Evolutionary conservation across 2,888 invertebrate genomes (phyloP).

Genomic region (Oscheius onirici): DNA sequence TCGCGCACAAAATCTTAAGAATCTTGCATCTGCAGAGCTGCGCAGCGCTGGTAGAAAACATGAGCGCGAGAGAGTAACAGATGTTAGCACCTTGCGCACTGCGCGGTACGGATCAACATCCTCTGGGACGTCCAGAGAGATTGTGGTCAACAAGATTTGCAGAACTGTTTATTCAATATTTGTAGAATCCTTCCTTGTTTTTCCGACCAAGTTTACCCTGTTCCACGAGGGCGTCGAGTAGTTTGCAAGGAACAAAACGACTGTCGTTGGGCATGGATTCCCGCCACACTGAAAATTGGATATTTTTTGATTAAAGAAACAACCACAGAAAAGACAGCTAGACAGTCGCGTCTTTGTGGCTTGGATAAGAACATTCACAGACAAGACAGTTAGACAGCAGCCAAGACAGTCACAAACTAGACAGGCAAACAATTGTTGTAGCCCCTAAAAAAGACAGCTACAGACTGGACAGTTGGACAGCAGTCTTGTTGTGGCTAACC

Average conservation of each 20-base stretch:
- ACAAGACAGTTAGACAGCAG: no score
- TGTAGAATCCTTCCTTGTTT: slow-evolving; percentile 85
- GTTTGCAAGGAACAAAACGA: slow-evolving; percentile 65
- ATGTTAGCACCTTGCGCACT: neutral
- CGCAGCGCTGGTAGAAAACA: neutral
- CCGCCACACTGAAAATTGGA: slow-evolving; percentile 51
- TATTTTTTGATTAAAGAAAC: neutral
- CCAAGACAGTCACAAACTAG: no score
- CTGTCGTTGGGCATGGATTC: slow-evolving; percentile 55
- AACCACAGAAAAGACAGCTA: no score
- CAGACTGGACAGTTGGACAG: no score
- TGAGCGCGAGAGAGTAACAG: neutral
- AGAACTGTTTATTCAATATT: slow-evolving; percentile 73
- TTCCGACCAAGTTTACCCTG: slow-evolving; percentile 86
- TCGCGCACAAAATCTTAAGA: no score
- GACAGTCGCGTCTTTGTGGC: no score
- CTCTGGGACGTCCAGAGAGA: neutral
- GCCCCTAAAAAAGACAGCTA: no score
- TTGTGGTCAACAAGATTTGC: neutral
- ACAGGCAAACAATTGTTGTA: no score
- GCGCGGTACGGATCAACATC: neutral
- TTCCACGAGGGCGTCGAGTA: slow-evolving; percentile 79
- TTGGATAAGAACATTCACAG: no score
- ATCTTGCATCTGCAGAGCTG: no score
- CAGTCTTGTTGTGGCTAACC: slow-evolving; percentile 75